A percentile compares a stretch with the other conserved stretches of the same genome.
phyloP scores from a whole-genome alignment of 2,797 vertebrate species.

The Streptopelia turtur region DNA sequence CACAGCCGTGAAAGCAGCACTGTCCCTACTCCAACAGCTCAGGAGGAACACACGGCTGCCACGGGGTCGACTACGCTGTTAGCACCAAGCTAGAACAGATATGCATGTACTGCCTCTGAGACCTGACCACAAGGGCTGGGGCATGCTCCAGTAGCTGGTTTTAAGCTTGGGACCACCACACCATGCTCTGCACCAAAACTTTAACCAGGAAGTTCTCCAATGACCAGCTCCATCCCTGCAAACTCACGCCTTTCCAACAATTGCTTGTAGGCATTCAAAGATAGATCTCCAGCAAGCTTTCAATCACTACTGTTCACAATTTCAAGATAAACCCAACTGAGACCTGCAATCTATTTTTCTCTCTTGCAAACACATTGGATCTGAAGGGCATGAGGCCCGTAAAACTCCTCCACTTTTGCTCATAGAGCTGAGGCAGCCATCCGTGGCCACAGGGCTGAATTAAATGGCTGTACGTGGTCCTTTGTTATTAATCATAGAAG shows the following conservation, averaged over 20 bases:
- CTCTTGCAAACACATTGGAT: neutral
- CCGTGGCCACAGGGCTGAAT: neutral
- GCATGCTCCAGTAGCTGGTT: neutral
- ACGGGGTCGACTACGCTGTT: fast-evolving
- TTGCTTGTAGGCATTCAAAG: neutral
- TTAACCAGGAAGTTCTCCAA: neutral
- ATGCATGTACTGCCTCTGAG: fast-evolving
- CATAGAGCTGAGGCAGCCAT: neutral
- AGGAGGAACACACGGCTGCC: fast-evolving
- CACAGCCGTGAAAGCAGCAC: neutral
- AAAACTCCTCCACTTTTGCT: neutral
- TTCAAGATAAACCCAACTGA: neutral
- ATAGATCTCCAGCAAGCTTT: neutral
- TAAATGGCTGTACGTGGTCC: fast-evolving
- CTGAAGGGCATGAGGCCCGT: neutral
- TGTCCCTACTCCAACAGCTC: neutral
- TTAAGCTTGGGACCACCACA: neutral
- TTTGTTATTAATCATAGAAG: neutral
- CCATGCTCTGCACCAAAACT: neutral
- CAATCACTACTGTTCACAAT: neutral
- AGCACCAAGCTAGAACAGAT: fast-evolving
- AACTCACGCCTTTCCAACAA: neutral
- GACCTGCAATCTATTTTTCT: neutral
- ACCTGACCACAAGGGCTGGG: neutral
- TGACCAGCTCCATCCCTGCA: neutral